Evolutionary conservation across 1,140 invertebrate species (phyloP), one percentile per base, ranked within the genome.

Genomic region (Bombus superbus): DNA sequence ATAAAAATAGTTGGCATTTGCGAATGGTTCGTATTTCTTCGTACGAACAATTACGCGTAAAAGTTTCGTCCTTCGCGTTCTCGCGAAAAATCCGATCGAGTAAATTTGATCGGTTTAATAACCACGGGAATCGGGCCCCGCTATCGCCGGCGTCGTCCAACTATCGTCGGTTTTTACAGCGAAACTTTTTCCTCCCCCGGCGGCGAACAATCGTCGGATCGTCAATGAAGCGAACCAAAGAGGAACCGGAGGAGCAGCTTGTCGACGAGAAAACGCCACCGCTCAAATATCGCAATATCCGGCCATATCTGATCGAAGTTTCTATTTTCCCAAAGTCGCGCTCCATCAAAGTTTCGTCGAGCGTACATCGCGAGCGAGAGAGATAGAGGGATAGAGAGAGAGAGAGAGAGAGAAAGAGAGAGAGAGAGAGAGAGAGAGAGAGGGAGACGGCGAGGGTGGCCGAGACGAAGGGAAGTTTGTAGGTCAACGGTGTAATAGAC

Each of bases 251-350:
- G 72, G 57, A 62, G 28, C 42, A n/a, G 44, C 73, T 59, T n/a
- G 82, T 79, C 82, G 47, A 62, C 64, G 66, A 77, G 57, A 66
- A 53, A 69, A 35, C 47, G 64, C 47, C 47, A 47, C n/a, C 74
- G 76, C 72, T 88, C 80, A 77, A 86, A 81, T 86, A 89, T 89
- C 81, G 78, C 86, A 90, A 90, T 90, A 90, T 90, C 89, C 89
- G 89, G 78, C 59, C 73, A 47, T 81, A 88, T 73, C 82, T 88
- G 88, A 90, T 88, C 82, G 86, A 88, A 89, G 84, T 90, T 90
- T 86, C 82, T 89, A 89, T 90, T 90, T 90, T 88, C 83, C 89
- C 83, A 73, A 86, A 90, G 88, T 90, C 86, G 72, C n/a, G 88
- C 82, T 75, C 81, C 81, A 85, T 90, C 84, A 90, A 88, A 90